Evolutionary conservation across 2,888 invertebrate genomes (phyloP).

Genomic region (Noctua comes): DNA sequence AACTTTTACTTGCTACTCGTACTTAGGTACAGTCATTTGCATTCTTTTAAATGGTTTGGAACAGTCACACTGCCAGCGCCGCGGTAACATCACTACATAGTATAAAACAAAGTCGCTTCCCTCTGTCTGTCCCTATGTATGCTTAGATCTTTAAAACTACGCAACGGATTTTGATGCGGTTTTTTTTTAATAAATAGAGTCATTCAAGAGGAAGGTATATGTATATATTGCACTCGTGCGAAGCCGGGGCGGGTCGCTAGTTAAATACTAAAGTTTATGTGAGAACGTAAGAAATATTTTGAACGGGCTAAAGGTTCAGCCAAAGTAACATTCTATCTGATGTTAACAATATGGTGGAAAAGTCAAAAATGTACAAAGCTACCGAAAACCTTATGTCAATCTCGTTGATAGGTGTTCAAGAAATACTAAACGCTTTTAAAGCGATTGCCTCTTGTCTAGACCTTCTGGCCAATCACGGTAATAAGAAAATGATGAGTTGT

Average conservation of each 20-base stretch:
- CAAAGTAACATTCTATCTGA: neutral
- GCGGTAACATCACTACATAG: no score
- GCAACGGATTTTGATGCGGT: no score
- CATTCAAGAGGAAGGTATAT: no score
- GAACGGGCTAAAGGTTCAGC: neutral
- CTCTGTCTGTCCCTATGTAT: no score
- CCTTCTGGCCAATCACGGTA: neutral
- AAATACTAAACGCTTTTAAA: neutral
- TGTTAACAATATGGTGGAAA: neutral
- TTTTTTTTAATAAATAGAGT: no score
- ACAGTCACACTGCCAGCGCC: neutral
- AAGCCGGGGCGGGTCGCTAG: no score
- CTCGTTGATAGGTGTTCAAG: neutral
- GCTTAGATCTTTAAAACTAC: no score
- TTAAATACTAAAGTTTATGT: neutral
- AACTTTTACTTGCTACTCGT: conserved; percentile 33
- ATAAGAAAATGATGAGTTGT: neutral
- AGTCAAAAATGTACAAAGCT: neutral
- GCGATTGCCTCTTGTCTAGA: neutral
- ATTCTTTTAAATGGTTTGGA: conserved; percentile 48
- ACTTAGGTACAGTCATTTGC: conserved; percentile 22
- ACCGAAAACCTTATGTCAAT: neutral
- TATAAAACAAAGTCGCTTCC: no score
- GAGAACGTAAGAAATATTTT: neutral
- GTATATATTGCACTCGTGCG: no score